Conservation (phyloP, 2,797 vertebrate species). For the Aphelocoma californica region DNA sequence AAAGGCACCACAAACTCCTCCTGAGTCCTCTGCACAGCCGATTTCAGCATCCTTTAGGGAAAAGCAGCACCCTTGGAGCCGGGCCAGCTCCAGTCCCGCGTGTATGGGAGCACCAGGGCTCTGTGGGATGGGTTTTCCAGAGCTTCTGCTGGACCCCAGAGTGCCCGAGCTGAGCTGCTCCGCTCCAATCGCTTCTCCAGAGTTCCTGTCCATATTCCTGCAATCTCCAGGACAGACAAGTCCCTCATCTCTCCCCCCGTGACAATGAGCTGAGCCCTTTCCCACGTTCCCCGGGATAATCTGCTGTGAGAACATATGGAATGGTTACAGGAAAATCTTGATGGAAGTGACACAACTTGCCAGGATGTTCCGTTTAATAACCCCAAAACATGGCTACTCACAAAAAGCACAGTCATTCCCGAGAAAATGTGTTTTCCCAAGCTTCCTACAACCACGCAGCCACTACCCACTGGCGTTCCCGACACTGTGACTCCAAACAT, state of each 20-base stretch:
- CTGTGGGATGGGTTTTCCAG: background rate
- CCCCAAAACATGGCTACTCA: background rate
- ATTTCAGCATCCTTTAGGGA: background rate
- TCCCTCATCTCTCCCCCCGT: background rate
- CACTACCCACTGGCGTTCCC: background rate
- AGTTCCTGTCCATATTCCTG: background rate
- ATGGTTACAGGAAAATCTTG: background rate
- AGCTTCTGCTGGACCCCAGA: background rate
- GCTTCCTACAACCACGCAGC: background rate
- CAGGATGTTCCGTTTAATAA: background rate
- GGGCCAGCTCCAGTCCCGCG: background rate
- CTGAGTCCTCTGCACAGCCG: background rate
- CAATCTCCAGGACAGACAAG: background rate
- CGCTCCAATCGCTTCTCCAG: background rate
- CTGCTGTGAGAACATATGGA: background rate
- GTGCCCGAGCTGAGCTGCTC: background rate
- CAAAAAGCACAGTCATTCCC: background rate
- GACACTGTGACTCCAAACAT: background rate
- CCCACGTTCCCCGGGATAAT: background rate
- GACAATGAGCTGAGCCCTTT: background rate
- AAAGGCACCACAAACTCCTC: background rate
- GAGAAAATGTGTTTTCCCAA: background rate
- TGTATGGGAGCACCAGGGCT: background rate
- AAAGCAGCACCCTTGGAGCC: background rate
- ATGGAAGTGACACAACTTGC: background rate